A percentile compares a stretch with the other conserved stretches of the same genome.
Conservation (phyloP, 2,888 invertebrate genomes). For the Callyntrura guangdongensis region DNA sequence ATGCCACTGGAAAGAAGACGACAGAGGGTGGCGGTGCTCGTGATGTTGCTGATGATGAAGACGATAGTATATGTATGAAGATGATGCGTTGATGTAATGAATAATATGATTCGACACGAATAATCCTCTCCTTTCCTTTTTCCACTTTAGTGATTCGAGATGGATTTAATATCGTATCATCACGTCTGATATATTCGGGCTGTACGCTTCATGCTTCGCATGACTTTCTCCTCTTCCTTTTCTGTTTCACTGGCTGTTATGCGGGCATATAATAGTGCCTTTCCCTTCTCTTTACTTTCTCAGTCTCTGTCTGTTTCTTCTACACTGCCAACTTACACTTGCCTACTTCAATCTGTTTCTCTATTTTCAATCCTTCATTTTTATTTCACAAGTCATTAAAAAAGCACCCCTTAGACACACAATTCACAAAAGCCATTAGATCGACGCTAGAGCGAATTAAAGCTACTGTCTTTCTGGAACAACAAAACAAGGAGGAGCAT, state of each 20-base stretch:
- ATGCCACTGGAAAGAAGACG: not conserved
- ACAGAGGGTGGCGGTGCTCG: not conserved
- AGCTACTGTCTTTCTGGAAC: slow-evolving; percentile 3
- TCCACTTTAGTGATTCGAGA: slow-evolving; percentile 65
- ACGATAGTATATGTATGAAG: not conserved
- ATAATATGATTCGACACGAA: slow-evolving; percentile 72
- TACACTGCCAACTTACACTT: not conserved
- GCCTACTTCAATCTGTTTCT: not conserved
- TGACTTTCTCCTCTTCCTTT: slow-evolving; percentile 21
- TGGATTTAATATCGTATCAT: slow-evolving; percentile 71
- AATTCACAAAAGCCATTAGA: slow-evolving; percentile 40
- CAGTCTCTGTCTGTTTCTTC: not conserved
- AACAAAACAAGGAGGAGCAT: not conserved
- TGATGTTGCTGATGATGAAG: slow-evolving; percentile 44
- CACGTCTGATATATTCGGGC: slow-evolving; percentile 57
- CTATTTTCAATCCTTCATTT: not conserved
- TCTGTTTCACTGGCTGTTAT: not conserved
- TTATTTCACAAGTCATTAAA: slow-evolving; percentile 4
- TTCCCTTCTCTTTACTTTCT: slow-evolving; percentile 12
- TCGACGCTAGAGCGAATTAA: slow-evolving; percentile 26
- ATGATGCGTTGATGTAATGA: slow-evolving; percentile 56
- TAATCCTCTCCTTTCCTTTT: slow-evolving; percentile 67
- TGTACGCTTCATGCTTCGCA: slow-evolving; percentile 43
- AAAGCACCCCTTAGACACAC: not conserved
- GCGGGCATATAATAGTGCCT: not conserved